Evolutionary conservation across 2,113 vertebrate genomes (phyloP).

Genomic region (Casuarius casuarius): DNA sequence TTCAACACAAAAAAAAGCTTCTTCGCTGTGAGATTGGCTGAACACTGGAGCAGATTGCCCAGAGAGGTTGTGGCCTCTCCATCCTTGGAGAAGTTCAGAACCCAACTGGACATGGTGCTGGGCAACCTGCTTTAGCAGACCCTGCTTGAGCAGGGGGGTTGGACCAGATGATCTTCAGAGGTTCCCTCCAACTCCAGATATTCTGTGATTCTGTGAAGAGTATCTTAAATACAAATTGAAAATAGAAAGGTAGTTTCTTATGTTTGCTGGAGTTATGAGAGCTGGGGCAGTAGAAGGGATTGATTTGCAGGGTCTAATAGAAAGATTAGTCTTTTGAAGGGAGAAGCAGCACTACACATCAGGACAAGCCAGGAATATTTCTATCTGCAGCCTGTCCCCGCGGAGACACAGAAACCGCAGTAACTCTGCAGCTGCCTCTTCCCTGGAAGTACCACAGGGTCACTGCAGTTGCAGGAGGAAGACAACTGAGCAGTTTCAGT

Average conservation of each 20-base stretch:
- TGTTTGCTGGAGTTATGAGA: neutral
- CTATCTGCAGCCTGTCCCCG: neutral
- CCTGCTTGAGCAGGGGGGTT: neutral
- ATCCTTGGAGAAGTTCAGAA: neutral
- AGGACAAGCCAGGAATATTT: neutral
- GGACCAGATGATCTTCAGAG: neutral
- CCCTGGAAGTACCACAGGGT: accelerated
- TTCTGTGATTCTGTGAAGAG: neutral
- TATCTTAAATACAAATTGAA: neutral
- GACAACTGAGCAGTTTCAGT: neutral
- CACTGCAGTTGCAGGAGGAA: neutral
- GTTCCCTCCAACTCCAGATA: neutral
- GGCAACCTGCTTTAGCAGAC: neutral
- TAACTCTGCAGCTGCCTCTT: neutral
- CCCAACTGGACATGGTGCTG: neutral
- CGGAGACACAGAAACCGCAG: neutral
- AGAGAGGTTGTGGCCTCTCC: neutral
- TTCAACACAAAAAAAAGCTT: neutral
- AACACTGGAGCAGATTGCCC: neutral
- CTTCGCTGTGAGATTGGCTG: neutral
- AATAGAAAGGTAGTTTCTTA: neutral
- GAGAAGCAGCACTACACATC: neutral
- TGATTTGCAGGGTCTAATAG: neutral
- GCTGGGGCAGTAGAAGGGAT: neutral
- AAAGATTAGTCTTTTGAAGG: neutral